Evolutionary conservation across 1,140 invertebrate genomes (phyloP).

Genomic region (Leptinotarsa defecta): DNA sequence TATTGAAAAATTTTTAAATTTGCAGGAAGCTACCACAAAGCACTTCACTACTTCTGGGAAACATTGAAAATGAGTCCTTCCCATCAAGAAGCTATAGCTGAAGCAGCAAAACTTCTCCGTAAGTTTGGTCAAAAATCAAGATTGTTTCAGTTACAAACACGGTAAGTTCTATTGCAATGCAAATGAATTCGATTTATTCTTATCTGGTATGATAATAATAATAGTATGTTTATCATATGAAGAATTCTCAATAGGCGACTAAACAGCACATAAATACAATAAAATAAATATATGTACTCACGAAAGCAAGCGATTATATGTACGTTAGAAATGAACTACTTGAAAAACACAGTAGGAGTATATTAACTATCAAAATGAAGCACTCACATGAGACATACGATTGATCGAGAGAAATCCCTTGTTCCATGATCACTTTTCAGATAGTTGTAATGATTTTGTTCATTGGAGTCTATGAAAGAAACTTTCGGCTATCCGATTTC

Average conservation of each 20-base stretch:
- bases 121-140: constrained; percentile 66
- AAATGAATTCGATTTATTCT: constrained; percentile 26
- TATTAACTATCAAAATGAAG: no score
- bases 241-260: no score
- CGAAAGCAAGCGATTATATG: not conserved
- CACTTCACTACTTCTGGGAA: constrained; percentile 65
- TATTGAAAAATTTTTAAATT: not conserved
- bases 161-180: constrained; percentile 53
- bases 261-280: no score
- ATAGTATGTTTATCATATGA: not conserved
- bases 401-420: no score
- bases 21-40: constrained; percentile 57
- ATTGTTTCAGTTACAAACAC: constrained; percentile 67
- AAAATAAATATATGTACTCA: not conserved
- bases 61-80: constrained; percentile 61
- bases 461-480: no score
- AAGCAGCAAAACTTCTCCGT: constrained; percentile 64
- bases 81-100: constrained; percentile 62
- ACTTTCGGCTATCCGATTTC: no score
- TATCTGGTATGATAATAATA: not conserved
- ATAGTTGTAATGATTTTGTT: no score
- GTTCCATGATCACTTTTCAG: no score
- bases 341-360: no score
- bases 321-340: no score
- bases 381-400: no score